Percentiles rank a stretch among this genome's conserved stretches.
These are phyloP conservation scores for Zelleria hepariella DNA, from an alignment of 2,888 invertebrate species.

Conservation along the genomic window DNA sequence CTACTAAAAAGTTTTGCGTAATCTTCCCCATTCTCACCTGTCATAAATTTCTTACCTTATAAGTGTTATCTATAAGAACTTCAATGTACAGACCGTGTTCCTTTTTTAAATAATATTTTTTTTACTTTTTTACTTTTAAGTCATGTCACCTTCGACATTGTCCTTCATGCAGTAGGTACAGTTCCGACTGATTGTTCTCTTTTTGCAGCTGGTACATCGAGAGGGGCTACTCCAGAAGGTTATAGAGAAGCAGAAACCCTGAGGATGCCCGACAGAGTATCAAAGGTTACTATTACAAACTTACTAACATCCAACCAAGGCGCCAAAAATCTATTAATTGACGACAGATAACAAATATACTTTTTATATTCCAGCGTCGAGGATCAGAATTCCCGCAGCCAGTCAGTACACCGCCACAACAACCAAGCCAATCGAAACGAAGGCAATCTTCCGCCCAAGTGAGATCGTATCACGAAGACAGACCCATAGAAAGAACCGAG, in stretches of 20 bases:
- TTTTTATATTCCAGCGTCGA: slow-evolving; percentile 40
- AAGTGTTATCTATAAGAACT: no score
- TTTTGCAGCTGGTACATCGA: slow-evolving; percentile 33
- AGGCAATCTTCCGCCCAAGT: slow-evolving; percentile 60
- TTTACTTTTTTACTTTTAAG: no score
- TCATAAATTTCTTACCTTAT: no score
- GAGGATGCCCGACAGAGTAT: slow-evolving; percentile 47
- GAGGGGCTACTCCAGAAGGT: slow-evolving; percentile 58
- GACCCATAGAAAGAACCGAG: slow-evolving; percentile 32
- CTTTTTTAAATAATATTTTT: no score
- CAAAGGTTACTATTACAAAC: slow-evolving; percentile 46
- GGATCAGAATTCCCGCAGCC: slow-evolving; percentile 63
- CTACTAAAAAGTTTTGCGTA: no score
- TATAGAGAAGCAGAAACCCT: slow-evolving; percentile 62
- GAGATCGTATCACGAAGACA: slow-evolving; percentile 48
- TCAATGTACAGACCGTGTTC: no score
- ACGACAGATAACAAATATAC: background rate
- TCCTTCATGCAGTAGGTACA: no score
- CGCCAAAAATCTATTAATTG: no score
- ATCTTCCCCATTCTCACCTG: no score
- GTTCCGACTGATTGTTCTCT: background rate
- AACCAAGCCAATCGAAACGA: slow-evolving; percentile 39
- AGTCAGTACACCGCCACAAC: slow-evolving; percentile 58
- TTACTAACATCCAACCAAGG: no score
- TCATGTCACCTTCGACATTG: no score